Evolutionary conservation across 2,888 invertebrate species (phyloP).

Genomic region (Drosophila macrospina): DNA sequence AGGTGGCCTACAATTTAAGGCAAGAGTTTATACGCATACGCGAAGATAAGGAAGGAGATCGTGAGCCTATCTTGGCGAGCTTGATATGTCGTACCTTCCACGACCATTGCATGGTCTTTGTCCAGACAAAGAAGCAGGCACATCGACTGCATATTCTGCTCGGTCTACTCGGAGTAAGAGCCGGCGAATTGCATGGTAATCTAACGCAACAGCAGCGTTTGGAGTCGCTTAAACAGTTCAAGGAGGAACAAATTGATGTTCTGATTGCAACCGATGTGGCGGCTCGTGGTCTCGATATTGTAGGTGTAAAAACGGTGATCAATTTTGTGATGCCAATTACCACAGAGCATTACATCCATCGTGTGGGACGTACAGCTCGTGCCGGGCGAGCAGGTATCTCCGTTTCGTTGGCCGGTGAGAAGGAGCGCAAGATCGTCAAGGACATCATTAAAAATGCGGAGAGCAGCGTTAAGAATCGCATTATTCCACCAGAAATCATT

Average conservation of each 20-base stretch:
- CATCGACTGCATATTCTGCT: slow-evolving; percentile 96
- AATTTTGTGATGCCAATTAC: slow-evolving; percentile 98
- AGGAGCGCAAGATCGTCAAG: slow-evolving; percentile 95
- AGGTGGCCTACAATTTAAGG: slow-evolving; percentile 96
- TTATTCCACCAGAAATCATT: slow-evolving; percentile 95
- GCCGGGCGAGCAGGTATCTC: slow-evolving; percentile 97
- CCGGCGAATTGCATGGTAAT: slow-evolving; percentile 96
- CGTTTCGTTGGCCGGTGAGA: slow-evolving; percentile 97
- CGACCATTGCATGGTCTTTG: slow-evolving; percentile 96
- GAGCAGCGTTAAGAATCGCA: slow-evolving; percentile 93
- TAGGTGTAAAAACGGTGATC: slow-evolving; percentile 98
- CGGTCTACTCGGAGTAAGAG: slow-evolving; percentile 94
- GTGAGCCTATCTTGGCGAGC: slow-evolving; percentile 95
- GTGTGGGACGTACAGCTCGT: slow-evolving; percentile 97
- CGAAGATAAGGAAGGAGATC: slow-evolving; percentile 94
- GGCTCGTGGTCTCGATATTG: slow-evolving; percentile 96
- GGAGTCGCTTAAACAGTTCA: slow-evolving; percentile 95
- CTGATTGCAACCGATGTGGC: slow-evolving; percentile 98
- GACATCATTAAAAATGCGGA: slow-evolving; percentile 94
- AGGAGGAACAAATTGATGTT: slow-evolving; percentile 93
- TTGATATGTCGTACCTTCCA: slow-evolving; percentile 95
- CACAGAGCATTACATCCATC: slow-evolving; percentile 98
- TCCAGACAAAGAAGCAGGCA: slow-evolving; percentile 98
- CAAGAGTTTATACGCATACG: slow-evolving; percentile 98
- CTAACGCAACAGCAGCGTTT: slow-evolving; percentile 97